Evolutionary conservation across 2,888 invertebrate genomes (phyloP), one percentile per base, ranked within the genome.

Genomic region (Caenorhabditis sp.): DNA sequence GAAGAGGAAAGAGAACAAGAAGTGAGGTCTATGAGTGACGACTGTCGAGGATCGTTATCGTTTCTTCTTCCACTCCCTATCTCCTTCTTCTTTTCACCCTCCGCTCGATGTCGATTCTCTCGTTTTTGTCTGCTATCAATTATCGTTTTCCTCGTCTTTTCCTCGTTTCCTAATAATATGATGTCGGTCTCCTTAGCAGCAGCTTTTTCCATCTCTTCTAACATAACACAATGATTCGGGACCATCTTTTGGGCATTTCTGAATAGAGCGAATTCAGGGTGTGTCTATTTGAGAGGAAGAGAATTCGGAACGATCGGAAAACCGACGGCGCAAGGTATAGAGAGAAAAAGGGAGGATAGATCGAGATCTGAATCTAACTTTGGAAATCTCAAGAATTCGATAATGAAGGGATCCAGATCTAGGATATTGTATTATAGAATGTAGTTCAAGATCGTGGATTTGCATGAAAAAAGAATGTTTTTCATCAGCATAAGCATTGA

Each of bases 221-320:
- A 61, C 76, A 82, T 80, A 77, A 73, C 54, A 24, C 61, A 73
- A 49, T 73, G 81, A 77, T 58, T 79, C 41, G 70, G 70, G 31
- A 79, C 64, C 79, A 79, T 79, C 70, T 61, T 70, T 63, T 54
- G 47, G 16, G 28, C 70, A 70, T 68, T 38, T 38, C 38, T 75
- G 28, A 16, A 54, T 22, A 24, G 61, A 28, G 54, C 19, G 31
- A 68, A 56, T 41, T 47, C 31, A 58, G 51, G 64, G 59, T 66
- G 47, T 44, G n/a, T n/a, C n/a, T n/a, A 63, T 47, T 28, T 35
- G 35, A 69, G 59, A 26, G 47, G 61, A 54, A 49, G 31, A 10
- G 35, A 22, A 38, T 19, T 47, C 47, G 56, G 64, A 66, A n/a
- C 26, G 38, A 38, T n/a, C 35, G 58, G 59, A 59, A 44, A 69